phyloP scores from a whole-genome alignment of 2,888 invertebrate genomes.

The Scotopteryx bipunctaria region DNA sequence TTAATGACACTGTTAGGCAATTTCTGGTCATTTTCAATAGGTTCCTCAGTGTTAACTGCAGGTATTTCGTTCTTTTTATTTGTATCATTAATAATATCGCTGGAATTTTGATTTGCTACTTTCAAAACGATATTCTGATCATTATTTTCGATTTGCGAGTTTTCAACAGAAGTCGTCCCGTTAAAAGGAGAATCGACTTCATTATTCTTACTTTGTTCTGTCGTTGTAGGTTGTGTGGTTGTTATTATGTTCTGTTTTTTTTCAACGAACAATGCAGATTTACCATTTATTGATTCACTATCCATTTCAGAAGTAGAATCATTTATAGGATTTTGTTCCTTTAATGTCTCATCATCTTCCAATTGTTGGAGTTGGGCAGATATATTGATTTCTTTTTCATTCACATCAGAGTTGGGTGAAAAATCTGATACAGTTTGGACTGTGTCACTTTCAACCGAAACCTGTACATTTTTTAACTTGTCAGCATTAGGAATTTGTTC shows the following conservation, averaged over 20 bases:
- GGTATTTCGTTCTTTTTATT: neutral
- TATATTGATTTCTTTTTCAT: constrained; percentile 27
- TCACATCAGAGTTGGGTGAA: constrained; percentile 17
- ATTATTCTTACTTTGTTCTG: no score
- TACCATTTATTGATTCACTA: no score
- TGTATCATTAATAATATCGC: neutral
- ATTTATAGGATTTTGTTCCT: no score
- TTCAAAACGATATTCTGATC: no score
- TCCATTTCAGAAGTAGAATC: no score
- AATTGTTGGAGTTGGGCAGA: constrained; percentile 21
- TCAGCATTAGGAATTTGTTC: neutral
- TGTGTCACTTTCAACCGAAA: neutral
- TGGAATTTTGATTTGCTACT: neutral
- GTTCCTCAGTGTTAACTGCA: neutral
- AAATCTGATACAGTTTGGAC: neutral
- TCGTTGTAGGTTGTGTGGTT: no score
- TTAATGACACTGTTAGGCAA: neutral
- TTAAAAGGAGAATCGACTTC: no score
- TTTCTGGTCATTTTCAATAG: neutral
- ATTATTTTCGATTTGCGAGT: no score
- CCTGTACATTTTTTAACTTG: neutral
- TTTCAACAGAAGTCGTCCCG: no score
- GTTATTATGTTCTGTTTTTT: no score
- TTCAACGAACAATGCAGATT: no score
- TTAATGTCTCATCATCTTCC: constrained; percentile 13